Evolutionary conservation across 2,888 invertebrate genomes (phyloP), one percentile per base, ranked within the genome.

Genomic region (Cylindroiulus punctatus): DNA sequence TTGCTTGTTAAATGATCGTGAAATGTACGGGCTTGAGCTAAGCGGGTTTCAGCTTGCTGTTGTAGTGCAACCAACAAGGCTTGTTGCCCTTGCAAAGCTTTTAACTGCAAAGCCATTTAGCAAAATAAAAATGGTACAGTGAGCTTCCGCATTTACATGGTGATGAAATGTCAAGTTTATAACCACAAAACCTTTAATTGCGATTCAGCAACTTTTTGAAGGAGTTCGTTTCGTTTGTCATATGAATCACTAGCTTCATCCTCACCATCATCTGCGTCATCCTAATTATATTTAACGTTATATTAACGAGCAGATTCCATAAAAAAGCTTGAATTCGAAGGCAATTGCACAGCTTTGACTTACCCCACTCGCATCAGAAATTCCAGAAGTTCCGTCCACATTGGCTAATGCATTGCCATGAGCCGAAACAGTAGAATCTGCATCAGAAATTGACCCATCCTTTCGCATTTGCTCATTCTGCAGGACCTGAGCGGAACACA

Each of bases 181-280:
- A 5, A 65, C 22, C 22, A 65, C 57, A 26, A n/a, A 17, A 87
- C 87, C 84, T 87, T 87, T 87, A 87, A 87, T 84, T 87, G 87
- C 8, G 87, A 87, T 47, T 86, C 86, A 17, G 84, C 81, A 7
- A 87, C 85, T 82, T 87, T 87, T 65, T 76, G 52, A 26, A 87
- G 76, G 12, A 87, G 84, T 86, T 87, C 87, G 81, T 86, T 87
- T 17, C 81, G 57, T 47, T 81, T 87, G 40, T 32, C 52, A 32
- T 81, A 32, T 5, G 86, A 42, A 84, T 32, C 65, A 19, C 26
- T 57, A 32, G 26, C 85, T 10, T 85, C 85, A 85, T 85, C 32
- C 47, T 52, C 52, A n/a, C 57, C 85, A 85, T 85, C 52, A 36
- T 85, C 85, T 14, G 22, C 52, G 10, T 85, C 85, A 32, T 84